A percentile compares a stretch with the other conserved stretches of the same genome.
Evolutionary conservation across 2,797 vertebrate genomes (phyloP).

Genomic region (Malurus leucopterus): DNA sequence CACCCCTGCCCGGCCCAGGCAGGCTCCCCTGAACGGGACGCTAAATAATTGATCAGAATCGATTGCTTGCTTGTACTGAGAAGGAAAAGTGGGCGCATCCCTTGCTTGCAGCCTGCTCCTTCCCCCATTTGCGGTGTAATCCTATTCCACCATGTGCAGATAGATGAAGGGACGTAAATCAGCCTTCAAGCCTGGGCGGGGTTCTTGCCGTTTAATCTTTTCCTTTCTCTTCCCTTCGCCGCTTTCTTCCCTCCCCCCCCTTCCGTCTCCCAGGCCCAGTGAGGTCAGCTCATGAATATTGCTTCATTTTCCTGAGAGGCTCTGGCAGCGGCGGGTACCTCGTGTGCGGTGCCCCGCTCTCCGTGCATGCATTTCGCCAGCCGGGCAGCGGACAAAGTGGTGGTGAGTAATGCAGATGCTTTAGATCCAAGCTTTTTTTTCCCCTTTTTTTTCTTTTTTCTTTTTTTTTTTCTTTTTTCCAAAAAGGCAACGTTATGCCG

Average conservation of each 20-base stretch:
- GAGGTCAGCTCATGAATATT: constrained; percentile 70
- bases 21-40: neutral
- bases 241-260: neutral
- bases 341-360: neutral
- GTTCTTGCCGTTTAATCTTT: constrained; percentile 43
- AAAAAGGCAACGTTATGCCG: neutral
- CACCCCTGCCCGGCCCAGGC: neutral
- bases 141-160: neutral
- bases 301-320: constrained; percentile 57
- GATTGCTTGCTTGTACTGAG: neutral
- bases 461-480: accelerated
- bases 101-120: neutral
- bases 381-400: neutral
- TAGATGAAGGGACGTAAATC: neutral
- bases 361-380: constrained; percentile 10
- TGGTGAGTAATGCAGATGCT: constrained; percentile 16
- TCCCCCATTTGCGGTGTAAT: neutral
- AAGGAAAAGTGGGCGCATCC: neutral
- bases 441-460: accelerated
- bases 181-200: constrained; percentile 63
- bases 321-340: constrained; percentile 55
- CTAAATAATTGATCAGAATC: constrained; percentile 47
- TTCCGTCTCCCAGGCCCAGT: constrained; percentile 31
- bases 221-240: neutral
- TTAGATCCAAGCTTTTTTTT: neutral